Percentiles rank a stretch among this genome's conserved stretches.
Evolutionary conservation across 92 coral and sea anemone genomes (phyloP).

Genomic region (Actinostola sp.): DNA sequence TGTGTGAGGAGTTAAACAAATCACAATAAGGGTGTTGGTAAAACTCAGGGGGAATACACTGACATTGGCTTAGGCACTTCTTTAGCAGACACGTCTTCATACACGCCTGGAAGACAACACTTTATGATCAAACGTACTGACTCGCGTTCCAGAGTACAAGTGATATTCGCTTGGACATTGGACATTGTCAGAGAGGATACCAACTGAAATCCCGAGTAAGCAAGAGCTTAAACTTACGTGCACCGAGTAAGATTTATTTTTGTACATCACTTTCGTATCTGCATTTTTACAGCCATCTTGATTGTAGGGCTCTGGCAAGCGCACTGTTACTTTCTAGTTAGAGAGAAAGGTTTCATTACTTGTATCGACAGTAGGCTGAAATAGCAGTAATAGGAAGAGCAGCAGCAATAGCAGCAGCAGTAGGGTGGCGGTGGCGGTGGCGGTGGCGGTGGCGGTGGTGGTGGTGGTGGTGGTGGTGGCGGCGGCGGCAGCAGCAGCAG

Average conservation of each 20-base stretch:
- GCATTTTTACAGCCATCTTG: background rate
- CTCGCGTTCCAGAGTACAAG: too few relatives aligned
- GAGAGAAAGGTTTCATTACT: background rate
- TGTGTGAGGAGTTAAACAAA: background rate
- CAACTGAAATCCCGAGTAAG: too few relatives aligned
- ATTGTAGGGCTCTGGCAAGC: background rate
- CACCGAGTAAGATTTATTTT: background rate
- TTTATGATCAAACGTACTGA: too few relatives aligned
- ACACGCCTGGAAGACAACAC: conserved; percentile 9
- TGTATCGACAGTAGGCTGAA: background rate
- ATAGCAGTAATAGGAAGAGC: too few relatives aligned
- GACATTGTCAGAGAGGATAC: too few relatives aligned
- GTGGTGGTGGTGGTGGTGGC: too few relatives aligned
- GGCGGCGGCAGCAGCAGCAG: too few relatives aligned
- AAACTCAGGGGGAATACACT: background rate
- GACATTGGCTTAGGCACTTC: background rate
- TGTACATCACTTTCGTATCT: background rate
- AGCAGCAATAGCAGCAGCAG: too few relatives aligned
- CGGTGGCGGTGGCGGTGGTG: too few relatives aligned
- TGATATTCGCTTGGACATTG: too few relatives aligned
- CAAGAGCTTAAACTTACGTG: background rate
- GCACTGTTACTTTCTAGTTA: background rate
- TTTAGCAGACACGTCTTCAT: background rate
- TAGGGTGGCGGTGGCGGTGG: too few relatives aligned
- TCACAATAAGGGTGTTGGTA: background rate